Evolutionary conservation across 92 coral and sea anemone species (phyloP).

Genomic region (Hydrozoanthus gracilis): DNA sequence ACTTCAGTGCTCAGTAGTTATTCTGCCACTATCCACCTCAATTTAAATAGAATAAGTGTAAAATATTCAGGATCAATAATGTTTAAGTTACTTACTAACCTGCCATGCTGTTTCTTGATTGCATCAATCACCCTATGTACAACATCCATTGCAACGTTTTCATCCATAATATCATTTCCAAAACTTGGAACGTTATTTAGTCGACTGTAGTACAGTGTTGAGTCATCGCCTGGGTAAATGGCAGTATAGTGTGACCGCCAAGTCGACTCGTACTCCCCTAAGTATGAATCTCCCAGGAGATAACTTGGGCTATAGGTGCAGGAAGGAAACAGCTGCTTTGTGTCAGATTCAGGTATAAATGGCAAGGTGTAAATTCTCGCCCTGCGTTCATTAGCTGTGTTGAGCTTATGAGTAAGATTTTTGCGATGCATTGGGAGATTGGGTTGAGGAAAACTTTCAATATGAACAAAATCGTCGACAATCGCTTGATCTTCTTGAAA

Average conservation of each 20-base stretch:
- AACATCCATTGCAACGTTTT: slow-evolving; percentile 54
- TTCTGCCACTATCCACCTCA: too few relatives aligned
- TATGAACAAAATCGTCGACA: slow-evolving; percentile 53
- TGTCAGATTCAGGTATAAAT: slow-evolving; percentile 52
- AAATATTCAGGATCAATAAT: too few relatives aligned
- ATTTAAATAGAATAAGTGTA: too few relatives aligned
- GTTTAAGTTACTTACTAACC: slow-evolving; percentile 49
- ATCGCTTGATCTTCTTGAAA: slow-evolving; percentile 64
- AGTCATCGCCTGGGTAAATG: slow-evolving; percentile 69
- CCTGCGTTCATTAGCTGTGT: slow-evolving; percentile 42
- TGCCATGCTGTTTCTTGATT: slow-evolving; percentile 54
- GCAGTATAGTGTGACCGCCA: slow-evolving; percentile 89
- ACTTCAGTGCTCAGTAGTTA: too few relatives aligned
- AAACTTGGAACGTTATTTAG: slow-evolving; percentile 55
- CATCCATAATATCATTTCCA: slow-evolving; percentile 82
- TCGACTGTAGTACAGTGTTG: slow-evolving; percentile 36
- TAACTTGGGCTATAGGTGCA: slow-evolving; percentile 67
- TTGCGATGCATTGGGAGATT: slow-evolving; percentile 57
- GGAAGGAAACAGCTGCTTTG: slow-evolving; percentile 63
- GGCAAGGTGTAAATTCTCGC: slow-evolving; percentile 68
- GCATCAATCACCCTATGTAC: slow-evolving; percentile 57
- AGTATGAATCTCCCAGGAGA: slow-evolving; percentile 47
- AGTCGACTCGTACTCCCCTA: slow-evolving; percentile 61
- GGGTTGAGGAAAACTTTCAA: slow-evolving; percentile 32
- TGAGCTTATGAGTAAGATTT: slow-evolving; percentile 30